A percentile compares a stretch with the other conserved stretches of the same genome.
phyloP scores from a whole-genome alignment of 2,888 invertebrate species.

The Dichetophora obliterata region DNA sequence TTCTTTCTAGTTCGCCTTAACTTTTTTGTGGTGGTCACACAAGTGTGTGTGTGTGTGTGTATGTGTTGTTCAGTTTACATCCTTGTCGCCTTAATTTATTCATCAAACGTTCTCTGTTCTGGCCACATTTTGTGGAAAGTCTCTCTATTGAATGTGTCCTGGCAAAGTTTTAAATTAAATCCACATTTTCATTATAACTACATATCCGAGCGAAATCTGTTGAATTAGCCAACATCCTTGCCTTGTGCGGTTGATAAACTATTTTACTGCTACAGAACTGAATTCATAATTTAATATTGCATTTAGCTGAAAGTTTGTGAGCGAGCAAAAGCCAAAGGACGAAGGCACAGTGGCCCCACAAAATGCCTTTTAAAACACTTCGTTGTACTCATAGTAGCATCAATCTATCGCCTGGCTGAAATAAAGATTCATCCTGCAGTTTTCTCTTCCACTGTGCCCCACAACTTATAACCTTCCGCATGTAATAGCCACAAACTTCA shows the following conservation, averaged over 20 bases:
- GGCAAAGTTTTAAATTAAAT: constrained; percentile 10
- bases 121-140: neutral
- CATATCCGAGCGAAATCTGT: neutral
- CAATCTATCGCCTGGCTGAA: neutral
- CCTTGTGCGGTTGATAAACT: neutral
- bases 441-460: neutral
- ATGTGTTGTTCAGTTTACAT: neutral
- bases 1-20: neutral
- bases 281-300: constrained; percentile 31
- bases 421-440: neutral
- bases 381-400: neutral
- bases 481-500: neutral
- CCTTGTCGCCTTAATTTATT: neutral
- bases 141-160: neutral
- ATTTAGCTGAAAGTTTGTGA: neutral
- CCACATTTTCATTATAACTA: constrained; percentile 24
- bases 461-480: neutral
- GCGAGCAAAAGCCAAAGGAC: neutral
- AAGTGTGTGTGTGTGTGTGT: too few species aligned
- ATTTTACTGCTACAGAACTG: neutral
- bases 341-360: neutral
- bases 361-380: neutral
- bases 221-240: neutral
- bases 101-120: neutral
- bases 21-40: neutral